Percentiles rank a stretch among this genome's conserved stretches.
phyloP scores from a whole-genome alignment of 2,888 invertebrate genomes.

The Rosalia funebris region DNA sequence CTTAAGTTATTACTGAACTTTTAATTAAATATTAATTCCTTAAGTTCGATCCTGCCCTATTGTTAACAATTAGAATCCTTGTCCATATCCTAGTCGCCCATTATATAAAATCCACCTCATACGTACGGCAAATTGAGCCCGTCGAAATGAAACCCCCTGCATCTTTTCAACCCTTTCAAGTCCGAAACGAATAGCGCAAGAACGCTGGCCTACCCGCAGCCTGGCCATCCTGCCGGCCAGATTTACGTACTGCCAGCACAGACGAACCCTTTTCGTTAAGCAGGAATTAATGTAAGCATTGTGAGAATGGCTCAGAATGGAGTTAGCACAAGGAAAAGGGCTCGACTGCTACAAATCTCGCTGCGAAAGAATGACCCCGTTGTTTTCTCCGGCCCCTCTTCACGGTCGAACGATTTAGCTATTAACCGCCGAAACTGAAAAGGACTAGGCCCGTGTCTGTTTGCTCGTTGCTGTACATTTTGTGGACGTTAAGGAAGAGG shows the following conservation, averaged over 20 bases:
- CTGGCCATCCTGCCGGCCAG: too few relatives aligned
- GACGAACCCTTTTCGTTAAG: conserved; percentile 46
- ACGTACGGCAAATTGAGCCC: too few relatives aligned
- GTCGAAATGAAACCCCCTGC: too few relatives aligned
- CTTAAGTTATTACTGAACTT: too few relatives aligned
- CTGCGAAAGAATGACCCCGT: conserved; percentile 45
- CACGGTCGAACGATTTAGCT: conserved; percentile 35
- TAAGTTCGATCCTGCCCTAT: too few relatives aligned
- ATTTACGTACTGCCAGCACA: conserved; percentile 47
- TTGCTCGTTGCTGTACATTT: conserved; percentile 31
- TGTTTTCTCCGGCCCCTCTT: conserved; percentile 33
- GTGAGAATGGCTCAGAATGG: conserved; percentile 51
- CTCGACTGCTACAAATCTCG: conserved; percentile 50
- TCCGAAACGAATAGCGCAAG: not conserved
- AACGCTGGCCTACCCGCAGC: not conserved
- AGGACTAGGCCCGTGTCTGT: conserved; percentile 27
- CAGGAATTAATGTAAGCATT: conserved; percentile 48
- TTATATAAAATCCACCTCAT: too few relatives aligned
- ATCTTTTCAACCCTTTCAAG: too few relatives aligned
- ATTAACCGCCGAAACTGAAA: conserved; percentile 27
- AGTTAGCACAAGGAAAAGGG: conserved; percentile 38
- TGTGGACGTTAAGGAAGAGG: conserved; percentile 20
- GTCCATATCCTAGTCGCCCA: too few relatives aligned
- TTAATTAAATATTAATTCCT: too few relatives aligned
- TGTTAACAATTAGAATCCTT: too few relatives aligned